Evolutionary conservation across 2,888 invertebrate species (phyloP), one percentile per base, ranked within the genome.

Genomic region (Cremastinae sp.): DNA sequence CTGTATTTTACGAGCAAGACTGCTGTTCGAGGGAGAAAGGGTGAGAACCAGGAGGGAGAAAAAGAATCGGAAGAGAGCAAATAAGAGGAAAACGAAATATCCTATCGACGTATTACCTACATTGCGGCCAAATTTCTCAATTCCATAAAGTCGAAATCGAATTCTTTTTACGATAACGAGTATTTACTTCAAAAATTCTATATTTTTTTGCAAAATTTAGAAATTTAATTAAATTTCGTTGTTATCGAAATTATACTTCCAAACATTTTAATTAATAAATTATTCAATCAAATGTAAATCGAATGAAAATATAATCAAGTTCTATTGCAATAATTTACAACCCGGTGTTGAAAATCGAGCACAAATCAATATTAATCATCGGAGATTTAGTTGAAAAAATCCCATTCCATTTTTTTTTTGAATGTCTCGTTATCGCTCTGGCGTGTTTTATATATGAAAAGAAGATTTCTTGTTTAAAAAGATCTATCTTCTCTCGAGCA

Each of bases 1-100:
- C 66, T 78, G 78, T 65, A 76, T 71, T 79, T 79, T 79, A 80
- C 79, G 75, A 79, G 81, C 71, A 38, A 62, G 22, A 47, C 14
- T 34, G 59, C 28, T 34, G 66, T 45, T 64, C 45, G 77, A 79
- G 66, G 76, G 74, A 65, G 70, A 77, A 72, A 58, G 68, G 70
- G 45, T n/a, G 70, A 56, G 73, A 64, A 74, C 61, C 47, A 70
- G 74, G 72, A 61, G 62, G 72, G 69, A 74, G n/a, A 69, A 70
- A 75, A 62, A 49, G 41, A 41, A 43, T 28, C 36, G 54, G 66
- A 64, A 74, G 75, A 75, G 75, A 71, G 38, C 68, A 34, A 61
- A 28, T 18, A 49, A 58, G 14, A 28, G 58, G 41, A 41, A 14
- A 49, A 65, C 64, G 58, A 65, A 72, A 65, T 65, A 72, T 28